Evolutionary conservation across 2,888 invertebrate genomes (phyloP).

Genomic region (Himalopsyche tibetana): DNA sequence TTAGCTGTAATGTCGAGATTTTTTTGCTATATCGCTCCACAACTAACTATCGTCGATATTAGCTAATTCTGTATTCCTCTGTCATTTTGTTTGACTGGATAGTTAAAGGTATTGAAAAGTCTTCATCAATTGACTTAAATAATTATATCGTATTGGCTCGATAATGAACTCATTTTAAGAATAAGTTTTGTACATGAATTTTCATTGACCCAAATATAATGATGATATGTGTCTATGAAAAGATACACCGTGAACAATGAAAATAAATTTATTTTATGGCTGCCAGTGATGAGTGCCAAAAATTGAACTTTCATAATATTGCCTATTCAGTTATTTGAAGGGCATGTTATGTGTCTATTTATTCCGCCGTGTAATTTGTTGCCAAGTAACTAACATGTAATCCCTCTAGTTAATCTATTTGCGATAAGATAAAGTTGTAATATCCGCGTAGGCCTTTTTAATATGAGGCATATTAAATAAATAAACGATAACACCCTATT

Average conservation of each 20-base stretch:
- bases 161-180: not conserved
- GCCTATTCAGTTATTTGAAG: conserved; percentile 53
- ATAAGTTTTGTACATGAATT: not conserved
- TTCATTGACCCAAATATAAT: conserved; percentile 36
- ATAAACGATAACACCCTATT: not conserved
- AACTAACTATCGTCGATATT: too few species aligned
- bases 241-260: conserved; percentile 3
- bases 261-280: not conserved
- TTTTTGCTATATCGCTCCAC: too few species aligned
- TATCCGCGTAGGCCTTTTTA: not conserved
- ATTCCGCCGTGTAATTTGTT: not conserved
- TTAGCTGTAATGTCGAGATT: too few species aligned
- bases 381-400: conserved; percentile 3
- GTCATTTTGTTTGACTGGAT: too few species aligned
- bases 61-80: too few species aligned
- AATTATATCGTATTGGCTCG: not conserved
- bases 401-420: not conserved
- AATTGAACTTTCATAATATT: conserved; percentile 55
- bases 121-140: not conserved
- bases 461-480: not conserved
- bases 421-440: conserved; percentile 1
- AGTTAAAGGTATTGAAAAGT: too few species aligned
- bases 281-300: conserved; percentile 48
- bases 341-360: conserved; percentile 11
- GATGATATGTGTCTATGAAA: not conserved